Percentiles rank a stretch among this genome's conserved stretches.
Evolutionary conservation across 30 jellyfish, hydroid and myxozoan genomes (phyloP).

Genomic region (Aurelia sp.): DNA sequence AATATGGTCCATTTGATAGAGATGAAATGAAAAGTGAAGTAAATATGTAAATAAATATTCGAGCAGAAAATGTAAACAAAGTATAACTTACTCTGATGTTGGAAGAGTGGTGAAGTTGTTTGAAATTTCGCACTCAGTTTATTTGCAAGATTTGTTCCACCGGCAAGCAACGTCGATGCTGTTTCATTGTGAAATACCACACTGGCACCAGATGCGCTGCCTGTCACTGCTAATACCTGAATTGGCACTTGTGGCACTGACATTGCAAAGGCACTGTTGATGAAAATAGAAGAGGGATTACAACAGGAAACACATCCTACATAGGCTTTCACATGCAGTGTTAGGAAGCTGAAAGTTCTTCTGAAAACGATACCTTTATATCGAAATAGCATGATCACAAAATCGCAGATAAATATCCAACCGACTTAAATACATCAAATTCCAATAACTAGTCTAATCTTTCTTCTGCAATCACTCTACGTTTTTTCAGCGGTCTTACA

Average conservation of each 20-base stretch:
- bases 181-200: slow-evolving; percentile 89
- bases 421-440: too few relatives aligned
- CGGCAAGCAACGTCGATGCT: slow-evolving; percentile 84
- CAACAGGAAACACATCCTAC: background rate
- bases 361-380: too few relatives aligned
- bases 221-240: slow-evolving; percentile 96
- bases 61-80: background rate
- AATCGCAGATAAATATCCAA: too few relatives aligned
- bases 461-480: too few relatives aligned
- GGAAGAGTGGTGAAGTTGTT: slow-evolving; percentile 81
- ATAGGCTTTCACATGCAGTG: background rate
- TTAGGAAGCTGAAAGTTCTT: too few relatives aligned
- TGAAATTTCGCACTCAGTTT: slow-evolving; percentile 88
- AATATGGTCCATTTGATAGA: too few relatives aligned
- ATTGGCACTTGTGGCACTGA: slow-evolving; percentile 84
- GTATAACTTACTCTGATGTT: slow-evolving; percentile 79
- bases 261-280: slow-evolving; percentile 87
- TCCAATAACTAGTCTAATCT: too few relatives aligned
- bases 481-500: too few relatives aligned
- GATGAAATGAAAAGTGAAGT: background rate
- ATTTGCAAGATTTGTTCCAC: slow-evolving; percentile 82
- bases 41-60: background rate
- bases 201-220: slow-evolving; percentile 98
- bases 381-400: too few relatives aligned
- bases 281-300: background rate